Evolutionary conservation across 1,140 invertebrate species (phyloP).

Genomic region (Apolygus lucorum): DNA sequence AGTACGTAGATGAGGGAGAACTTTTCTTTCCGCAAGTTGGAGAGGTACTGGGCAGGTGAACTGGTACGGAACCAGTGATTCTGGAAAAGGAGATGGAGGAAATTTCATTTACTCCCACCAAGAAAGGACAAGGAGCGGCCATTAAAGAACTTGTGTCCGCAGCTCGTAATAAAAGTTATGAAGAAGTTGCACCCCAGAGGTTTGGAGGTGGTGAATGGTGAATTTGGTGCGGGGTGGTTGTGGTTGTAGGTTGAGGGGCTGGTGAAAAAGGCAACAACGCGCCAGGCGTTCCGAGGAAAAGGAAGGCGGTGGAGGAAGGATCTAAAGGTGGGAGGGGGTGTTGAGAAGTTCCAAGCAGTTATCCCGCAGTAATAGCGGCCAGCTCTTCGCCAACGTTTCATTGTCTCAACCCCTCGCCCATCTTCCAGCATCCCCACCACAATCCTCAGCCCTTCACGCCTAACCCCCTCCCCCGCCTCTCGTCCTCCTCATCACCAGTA

Average conservation of each 20-base stretch:
- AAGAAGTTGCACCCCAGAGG: neutral
- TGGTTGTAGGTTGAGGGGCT: neutral
- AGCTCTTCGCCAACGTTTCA: neutral
- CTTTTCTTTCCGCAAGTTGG: no score
- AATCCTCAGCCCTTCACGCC: no score
- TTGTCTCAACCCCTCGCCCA: no score
- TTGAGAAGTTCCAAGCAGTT: neutral
- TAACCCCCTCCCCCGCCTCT: no score
- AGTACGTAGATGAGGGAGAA: no score
- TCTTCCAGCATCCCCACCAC: no score
- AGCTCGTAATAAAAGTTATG: slow-evolving; percentile 1
- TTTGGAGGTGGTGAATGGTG: neutral
- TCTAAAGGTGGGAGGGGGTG: neutral
- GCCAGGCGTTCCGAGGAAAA: neutral
- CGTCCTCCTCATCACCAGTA: neutral
- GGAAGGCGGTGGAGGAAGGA: neutral
- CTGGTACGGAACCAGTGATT: no score
- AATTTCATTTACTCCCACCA: neutral
- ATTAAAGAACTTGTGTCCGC: neutral
- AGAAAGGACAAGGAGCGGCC: neutral
- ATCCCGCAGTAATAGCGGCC: neutral
- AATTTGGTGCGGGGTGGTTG: neutral
- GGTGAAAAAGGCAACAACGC: no score
- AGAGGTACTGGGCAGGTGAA: no score
- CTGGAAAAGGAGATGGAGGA: neutral